A percentile compares a stretch with the other conserved stretches of the same genome.
phyloP scores from a whole-genome alignment of 2,113 vertebrate genomes.

The Felis catus region F.catus_Fca126_mat1.0 CM031418.1:66606001-66606500 shows the following conservation, averaged over 20 bases:
- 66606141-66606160: not conserved
- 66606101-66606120: not conserved
- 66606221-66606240: not conserved
- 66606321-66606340: not conserved
- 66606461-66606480: not conserved
- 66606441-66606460: not conserved
- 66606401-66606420: not conserved
- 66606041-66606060: not conserved
- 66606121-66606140: not conserved
- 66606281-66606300: not conserved
- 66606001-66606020: not conserved
- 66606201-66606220: not conserved
- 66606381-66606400: not conserved
- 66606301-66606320: not conserved
- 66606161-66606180: conserved; percentile 6
- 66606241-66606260: not conserved
- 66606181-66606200: not conserved
- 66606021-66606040: not conserved
- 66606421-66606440: not conserved
- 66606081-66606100: not conserved
- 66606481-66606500: not conserved
- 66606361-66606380: conserved; percentile 1
- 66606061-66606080: not conserved
- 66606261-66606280: not conserved
- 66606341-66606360: not conserved